These are phyloP conservation scores for Brachyopa scutellaris DNA, from an alignment of 2,888 invertebrate genomes.

Conservation along the genomic window DNA sequence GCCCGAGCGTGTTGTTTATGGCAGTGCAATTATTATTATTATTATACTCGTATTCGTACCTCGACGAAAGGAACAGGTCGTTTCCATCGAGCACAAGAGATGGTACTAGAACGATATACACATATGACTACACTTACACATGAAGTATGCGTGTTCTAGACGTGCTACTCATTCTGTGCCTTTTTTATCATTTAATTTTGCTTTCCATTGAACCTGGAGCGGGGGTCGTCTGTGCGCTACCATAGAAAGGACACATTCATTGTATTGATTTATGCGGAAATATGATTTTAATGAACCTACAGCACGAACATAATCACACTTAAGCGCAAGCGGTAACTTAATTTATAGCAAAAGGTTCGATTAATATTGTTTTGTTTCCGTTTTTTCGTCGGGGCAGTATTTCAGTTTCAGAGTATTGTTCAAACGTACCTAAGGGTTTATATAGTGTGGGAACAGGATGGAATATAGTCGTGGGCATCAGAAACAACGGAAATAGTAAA, in stretches of 20 bases:
- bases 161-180: constrained; percentile 1
- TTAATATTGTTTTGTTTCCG: constrained; percentile 34
- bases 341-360: constrained; percentile 59
- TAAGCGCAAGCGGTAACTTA: constrained; percentile 53
- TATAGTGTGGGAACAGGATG: too few species aligned
- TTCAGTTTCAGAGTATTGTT: constrained; percentile 39
- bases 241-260: constrained; percentile 55
- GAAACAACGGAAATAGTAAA: constrained; percentile 11
- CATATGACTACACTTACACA: neutral
- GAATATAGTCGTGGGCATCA: constrained; percentile 25
- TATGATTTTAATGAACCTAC: constrained; percentile 69
- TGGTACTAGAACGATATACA: constrained; percentile 14
- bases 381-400: neutral
- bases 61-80: constrained; percentile 40
- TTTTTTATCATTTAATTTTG: neutral
- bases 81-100: constrained; percentile 9
- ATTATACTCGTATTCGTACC: constrained; percentile 30
- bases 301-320: constrained; percentile 64
- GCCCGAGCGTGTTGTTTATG: constrained; percentile 60
- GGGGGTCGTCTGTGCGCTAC: constrained; percentile 35
- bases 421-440: constrained; percentile 10
- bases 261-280: constrained; percentile 68
- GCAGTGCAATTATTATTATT: constrained; percentile 66
- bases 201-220: neutral
- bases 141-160: constrained; percentile 28